Base-by-base conservation (phyloP, 2,797 vertebrate species). In the Cichlasoma orientale region DNA sequence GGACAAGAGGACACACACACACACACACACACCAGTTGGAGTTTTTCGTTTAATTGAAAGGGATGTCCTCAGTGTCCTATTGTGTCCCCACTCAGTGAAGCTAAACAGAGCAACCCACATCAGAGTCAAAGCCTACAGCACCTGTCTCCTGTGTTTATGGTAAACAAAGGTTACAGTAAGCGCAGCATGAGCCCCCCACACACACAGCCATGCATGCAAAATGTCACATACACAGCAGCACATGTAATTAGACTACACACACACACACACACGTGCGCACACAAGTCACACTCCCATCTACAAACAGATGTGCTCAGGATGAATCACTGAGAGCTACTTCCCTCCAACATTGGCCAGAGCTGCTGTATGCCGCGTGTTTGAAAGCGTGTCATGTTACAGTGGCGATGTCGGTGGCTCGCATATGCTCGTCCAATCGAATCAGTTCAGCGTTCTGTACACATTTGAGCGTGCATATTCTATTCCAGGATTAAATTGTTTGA, bases 91-190 rank as follows among this genome's bases (percentile, higher is more conserved):
- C 61, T 87, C 61, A 0, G 29, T 74, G 78, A 89, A 59, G 83
- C 84, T 80, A 83, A 81, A 84, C 79, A 89, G 82, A 87, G 53
- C 63, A 54, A 76, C 63, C 81, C 84, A 66, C 82, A 80, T 56
- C 74, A 79, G 70, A 87, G 78, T 59, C 72, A 11, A 36, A 84
- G 82, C 33, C 72, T 75, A 50, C 84, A 80, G 78, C 86, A 82
- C 83, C 80, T 87, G 88, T 77, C 83, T 82, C 69, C 57, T 72
- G 80, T 90, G 83, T 88, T 89, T 89, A 90, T 71, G 71, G 74
- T 85, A 90, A 90, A 86, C 79, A 92, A 82, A 86, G 78, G 80
- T 79, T 81, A 82, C 85, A 78, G 2, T 68, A 71, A 73, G 56
- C 87, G 53, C 81, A 76, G 69, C 72, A n/a, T 13, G 69, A 73